A percentile compares a stretch with the other conserved stretches of the same genome.
These are phyloP conservation scores for Litoditis marina DNA, from an alignment of 2,888 invertebrate genomes.

Conservation along the genomic window DNA sequence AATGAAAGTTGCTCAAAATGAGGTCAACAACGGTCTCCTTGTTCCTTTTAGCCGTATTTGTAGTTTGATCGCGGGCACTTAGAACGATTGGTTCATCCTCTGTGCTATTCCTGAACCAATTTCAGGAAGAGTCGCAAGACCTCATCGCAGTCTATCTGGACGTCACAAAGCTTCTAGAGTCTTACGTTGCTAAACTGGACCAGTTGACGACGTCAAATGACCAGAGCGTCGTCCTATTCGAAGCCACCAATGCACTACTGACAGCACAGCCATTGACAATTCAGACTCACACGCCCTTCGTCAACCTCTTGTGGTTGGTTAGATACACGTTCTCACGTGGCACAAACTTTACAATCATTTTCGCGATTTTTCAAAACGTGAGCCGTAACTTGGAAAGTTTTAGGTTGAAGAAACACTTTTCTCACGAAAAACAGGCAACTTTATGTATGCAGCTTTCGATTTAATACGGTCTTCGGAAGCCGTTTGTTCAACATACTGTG, in stretches of 20 bases:
- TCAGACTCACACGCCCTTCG: conserved; percentile 41
- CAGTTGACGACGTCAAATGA: conserved; percentile 37
- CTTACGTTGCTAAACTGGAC: conserved; percentile 41
- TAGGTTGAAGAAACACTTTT: too few species aligned
- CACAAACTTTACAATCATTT: not conserved
- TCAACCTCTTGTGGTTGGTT: conserved; percentile 49
- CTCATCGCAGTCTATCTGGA: conserved; percentile 55
- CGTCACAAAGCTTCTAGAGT: conserved; percentile 48
- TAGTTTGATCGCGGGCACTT: too few species aligned
- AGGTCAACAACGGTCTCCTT: too few species aligned
- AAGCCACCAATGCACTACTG: conserved; percentile 48
- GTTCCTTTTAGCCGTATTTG: too few species aligned
- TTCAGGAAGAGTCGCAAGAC: conserved; percentile 45
- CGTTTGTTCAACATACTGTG: too few species aligned
- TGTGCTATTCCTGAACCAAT: not conserved
- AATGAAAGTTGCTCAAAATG: too few species aligned
- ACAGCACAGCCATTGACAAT: conserved; percentile 44
- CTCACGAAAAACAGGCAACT: too few species aligned
- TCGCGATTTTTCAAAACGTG: too few species aligned
- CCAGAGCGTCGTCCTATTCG: conserved; percentile 36
- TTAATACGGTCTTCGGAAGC: too few species aligned
- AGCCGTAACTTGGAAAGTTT: too few species aligned
- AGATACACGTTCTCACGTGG: not conserved
- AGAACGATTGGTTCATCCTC: not conserved
- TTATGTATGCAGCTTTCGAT: too few species aligned